These are phyloP conservation scores for Drosophila gunungcola DNA, from an alignment of 1,140 invertebrate species.

Conservation along the genomic window DNA sequence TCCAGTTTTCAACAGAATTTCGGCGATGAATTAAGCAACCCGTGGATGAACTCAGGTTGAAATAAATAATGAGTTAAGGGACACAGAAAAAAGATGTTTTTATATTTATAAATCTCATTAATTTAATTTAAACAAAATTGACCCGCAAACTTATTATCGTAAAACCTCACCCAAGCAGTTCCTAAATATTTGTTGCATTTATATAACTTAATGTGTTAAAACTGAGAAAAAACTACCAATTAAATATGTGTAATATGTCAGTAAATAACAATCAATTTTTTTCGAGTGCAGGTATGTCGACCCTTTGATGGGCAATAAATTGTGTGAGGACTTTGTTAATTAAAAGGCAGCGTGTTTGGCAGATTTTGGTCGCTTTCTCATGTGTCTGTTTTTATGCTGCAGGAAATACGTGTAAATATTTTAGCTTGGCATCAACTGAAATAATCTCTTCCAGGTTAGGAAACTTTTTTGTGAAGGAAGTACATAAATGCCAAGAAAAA, in stretches of 20 bases:
- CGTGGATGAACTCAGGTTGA: slow-evolving; percentile 1
- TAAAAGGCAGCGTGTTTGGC: slow-evolving; percentile 47
- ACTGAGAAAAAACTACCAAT: too few relatives aligned
- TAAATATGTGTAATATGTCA: background rate
- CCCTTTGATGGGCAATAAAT: slow-evolving; percentile 31
- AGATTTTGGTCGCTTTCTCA: slow-evolving; percentile 15
- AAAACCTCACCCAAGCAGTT: too few relatives aligned
- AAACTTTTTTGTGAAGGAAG: slow-evolving; percentile 41
- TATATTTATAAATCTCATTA: background rate
- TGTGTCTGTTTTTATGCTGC: slow-evolving; percentile 3
- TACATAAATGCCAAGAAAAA: slow-evolving; percentile 58
- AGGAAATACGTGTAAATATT: slow-evolving; percentile 57
- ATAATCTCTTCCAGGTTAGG: slow-evolving; percentile 51
- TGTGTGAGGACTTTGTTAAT: slow-evolving; percentile 60
- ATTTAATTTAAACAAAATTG: background rate
- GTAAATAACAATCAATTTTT: slow-evolving; percentile 42
- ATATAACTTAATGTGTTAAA: too few relatives aligned
- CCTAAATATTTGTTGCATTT: too few relatives aligned
- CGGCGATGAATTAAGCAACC: background rate
- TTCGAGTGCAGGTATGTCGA: background rate
- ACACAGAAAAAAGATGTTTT: background rate
- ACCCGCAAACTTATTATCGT: too few relatives aligned
- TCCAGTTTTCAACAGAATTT: slow-evolving; percentile 11
- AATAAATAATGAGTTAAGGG: slow-evolving; percentile 15
- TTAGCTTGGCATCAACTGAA: slow-evolving; percentile 57